phyloP scores from a whole-genome alignment of 2,113 vertebrate genomes.

The Gymnocephalus cernua region DNA sequence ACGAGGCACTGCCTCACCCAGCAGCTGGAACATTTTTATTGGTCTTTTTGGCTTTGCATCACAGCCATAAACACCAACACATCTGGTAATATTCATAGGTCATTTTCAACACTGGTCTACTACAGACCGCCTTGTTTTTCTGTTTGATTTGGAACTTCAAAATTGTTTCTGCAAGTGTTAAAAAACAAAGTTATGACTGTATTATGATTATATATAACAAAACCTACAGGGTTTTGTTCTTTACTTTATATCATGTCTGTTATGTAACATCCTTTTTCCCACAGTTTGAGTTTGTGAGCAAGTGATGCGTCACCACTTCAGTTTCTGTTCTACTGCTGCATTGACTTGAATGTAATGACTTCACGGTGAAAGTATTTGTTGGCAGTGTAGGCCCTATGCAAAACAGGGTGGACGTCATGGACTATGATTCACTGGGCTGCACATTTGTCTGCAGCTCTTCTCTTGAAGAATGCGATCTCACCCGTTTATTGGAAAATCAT shows the following conservation, averaged over 20 bases:
- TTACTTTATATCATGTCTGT: neutral
- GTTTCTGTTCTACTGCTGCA: conserved; percentile 37
- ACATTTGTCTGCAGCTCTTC: conserved; percentile 53
- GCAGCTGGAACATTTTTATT: conserved; percentile 46
- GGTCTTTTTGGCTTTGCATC: conserved; percentile 13
- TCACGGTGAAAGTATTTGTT: conserved; percentile 82
- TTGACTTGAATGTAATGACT: conserved; percentile 71
- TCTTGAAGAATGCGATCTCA: conserved; percentile 48
- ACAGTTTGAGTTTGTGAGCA: neutral
- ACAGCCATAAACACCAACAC: conserved; percentile 18
- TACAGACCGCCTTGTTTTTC: neutral
- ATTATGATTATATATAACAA: neutral
- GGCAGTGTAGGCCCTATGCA: conserved; percentile 50
- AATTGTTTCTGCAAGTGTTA: neutral
- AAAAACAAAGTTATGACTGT: neutral
- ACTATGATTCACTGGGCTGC: conserved; percentile 43
- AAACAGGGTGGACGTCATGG: conserved; percentile 75
- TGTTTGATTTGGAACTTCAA: neutral
- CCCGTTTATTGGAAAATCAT: conserved; percentile 23
- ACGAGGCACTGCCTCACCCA: conserved; percentile 30
- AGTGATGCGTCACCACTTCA: conserved; percentile 16
- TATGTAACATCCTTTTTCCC: neutral
- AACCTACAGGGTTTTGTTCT: neutral
- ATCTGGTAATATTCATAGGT: conserved; percentile 1
- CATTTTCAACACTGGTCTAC: too few species aligned